phyloP scores from a whole-genome alignment of 2,113 vertebrate species.

The Podarcis cretensis region DNA sequence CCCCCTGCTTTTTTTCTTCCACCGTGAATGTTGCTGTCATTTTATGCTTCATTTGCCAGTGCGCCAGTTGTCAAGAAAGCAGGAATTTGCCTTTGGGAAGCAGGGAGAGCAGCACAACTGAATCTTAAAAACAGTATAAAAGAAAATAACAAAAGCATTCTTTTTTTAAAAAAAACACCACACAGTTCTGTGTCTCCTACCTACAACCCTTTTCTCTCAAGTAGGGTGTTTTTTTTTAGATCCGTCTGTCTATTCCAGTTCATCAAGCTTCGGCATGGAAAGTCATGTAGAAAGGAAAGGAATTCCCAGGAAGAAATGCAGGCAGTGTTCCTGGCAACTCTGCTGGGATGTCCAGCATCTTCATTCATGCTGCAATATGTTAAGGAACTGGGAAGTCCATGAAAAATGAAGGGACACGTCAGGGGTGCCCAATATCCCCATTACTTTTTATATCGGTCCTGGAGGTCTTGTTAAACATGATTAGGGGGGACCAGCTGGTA shows the following conservation, averaged over 20 bases:
- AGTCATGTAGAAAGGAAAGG: conserved; percentile 34
- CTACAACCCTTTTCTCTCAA: conserved; percentile 6
- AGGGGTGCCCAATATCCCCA: no score
- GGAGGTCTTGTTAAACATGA: no score
- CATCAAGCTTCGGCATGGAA: conserved; percentile 39
- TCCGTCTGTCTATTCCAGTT: conserved; percentile 57
- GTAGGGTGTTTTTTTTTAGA: conserved; percentile 50
- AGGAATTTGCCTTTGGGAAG: neutral
- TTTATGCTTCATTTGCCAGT: conserved; percentile 26
- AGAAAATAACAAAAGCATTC: neutral
- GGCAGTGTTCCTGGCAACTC: conserved; percentile 7
- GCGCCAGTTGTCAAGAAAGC: conserved; percentile 26
- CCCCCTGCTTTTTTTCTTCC: neutral
- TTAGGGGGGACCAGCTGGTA: no score
- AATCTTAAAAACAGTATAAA: neutral
- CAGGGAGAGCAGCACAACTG: neutral
- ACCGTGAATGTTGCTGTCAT: neutral
- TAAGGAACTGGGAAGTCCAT: neutral
- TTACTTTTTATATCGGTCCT: no score
- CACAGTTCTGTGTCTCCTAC: conserved; percentile 30
- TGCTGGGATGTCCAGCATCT: neutral
- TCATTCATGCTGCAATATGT: neutral
- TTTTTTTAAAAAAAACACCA: neutral
- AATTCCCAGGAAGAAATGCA: conserved; percentile 42
- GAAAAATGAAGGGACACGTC: no score